Evolutionary conservation across 1,140 invertebrate species (phyloP).

Genomic region (Lineus longissimus): DNA sequence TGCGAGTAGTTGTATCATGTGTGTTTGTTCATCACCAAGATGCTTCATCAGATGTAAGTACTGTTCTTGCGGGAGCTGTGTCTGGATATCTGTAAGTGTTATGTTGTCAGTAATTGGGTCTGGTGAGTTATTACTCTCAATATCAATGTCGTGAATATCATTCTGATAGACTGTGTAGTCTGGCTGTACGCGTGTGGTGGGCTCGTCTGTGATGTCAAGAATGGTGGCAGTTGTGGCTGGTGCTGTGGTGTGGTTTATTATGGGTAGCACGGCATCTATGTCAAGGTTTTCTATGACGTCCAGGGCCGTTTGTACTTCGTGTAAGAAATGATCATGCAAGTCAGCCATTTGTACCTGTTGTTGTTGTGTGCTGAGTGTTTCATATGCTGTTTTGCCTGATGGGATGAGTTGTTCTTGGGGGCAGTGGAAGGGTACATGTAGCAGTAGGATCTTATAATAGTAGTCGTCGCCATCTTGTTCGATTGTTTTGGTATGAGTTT

Average conservation of each 20-base stretch:
- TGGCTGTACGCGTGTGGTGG: neutral
- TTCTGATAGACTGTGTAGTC: neutral
- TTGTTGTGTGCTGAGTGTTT: neutral
- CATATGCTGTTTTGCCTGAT: neutral
- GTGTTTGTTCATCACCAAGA: constrained; percentile 11
- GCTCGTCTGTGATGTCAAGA: neutral
- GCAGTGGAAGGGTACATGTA: constrained; percentile 15
- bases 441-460: constrained; percentile 23
- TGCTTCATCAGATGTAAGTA: constrained; percentile 10
- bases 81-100: neutral
- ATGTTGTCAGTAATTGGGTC: neutral
- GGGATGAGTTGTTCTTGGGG: neutral
- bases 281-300: too few species aligned
- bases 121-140: too few species aligned
- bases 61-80: neutral
- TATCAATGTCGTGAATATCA: too few species aligned
- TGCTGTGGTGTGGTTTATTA: neutral
- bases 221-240: neutral
- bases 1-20: neutral
- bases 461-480: constrained; percentile 24
- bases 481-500: constrained; percentile 18
- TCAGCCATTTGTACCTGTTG: neutral
- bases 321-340: neutral
- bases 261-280: neutral
- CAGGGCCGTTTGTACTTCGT: neutral